Conservation (phyloP, 2,113 vertebrate genomes). For the Macrotus californicus region DNA sequence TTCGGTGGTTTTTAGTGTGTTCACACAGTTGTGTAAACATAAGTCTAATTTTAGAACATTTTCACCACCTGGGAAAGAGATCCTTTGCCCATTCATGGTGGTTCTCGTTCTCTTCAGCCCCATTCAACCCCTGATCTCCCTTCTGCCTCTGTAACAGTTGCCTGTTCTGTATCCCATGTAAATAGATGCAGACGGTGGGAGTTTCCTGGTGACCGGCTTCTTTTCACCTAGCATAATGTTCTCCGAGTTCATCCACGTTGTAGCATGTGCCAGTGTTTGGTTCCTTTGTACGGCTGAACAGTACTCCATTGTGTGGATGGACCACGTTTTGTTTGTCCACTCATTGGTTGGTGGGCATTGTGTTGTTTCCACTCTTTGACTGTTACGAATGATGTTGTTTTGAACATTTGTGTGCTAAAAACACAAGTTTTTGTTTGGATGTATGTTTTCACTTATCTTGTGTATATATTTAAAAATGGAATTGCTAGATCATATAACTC, state of each 20-base stretch:
- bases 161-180: neutral
- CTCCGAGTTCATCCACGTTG: neutral
- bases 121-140: neutral
- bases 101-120: too few relatives aligned
- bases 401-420: neutral
- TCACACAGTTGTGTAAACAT: neutral
- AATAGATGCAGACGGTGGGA: neutral
- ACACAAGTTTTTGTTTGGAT: neutral
- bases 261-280: neutral
- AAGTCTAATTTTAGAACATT: constrained; percentile 27
- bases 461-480: neutral
- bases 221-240: neutral
- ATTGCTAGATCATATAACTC: neutral
- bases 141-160: neutral
- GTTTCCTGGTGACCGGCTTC: neutral
- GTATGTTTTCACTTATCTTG: neutral
- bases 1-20: neutral
- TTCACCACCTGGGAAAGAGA: neutral
- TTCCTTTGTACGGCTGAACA: neutral
- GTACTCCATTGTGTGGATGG: neutral
- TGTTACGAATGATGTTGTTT: neutral
- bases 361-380: neutral
- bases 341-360: neutral
- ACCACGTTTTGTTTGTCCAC: neutral
- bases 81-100: neutral